phyloP scores from a whole-genome alignment of 1,140 invertebrate genomes.

The Triops longicaudatus region DNA sequence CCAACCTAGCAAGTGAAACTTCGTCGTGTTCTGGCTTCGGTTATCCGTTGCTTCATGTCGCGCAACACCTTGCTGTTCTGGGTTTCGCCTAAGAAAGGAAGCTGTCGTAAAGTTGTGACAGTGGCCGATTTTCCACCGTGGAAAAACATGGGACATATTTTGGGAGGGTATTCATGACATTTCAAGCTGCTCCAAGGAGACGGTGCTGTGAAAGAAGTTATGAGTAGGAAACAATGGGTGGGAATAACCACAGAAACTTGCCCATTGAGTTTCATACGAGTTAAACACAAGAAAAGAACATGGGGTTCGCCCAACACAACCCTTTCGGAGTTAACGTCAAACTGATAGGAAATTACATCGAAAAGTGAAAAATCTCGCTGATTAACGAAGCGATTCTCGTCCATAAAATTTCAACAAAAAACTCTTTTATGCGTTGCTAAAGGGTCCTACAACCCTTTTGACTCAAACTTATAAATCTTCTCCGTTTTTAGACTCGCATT shows the following conservation, averaged over 20 bases:
- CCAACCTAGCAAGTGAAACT: neutral
- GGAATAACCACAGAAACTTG: neutral
- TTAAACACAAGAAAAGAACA: neutral
- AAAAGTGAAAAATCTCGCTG: neutral
- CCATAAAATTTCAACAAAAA: neutral
- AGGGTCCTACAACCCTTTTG: neutral
- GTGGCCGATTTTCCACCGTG: too few species aligned
- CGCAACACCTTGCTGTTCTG: neutral
- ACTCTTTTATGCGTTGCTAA: neutral
- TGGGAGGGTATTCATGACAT: too few species aligned
- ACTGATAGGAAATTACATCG: neutral
- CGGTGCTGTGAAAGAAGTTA: neutral
- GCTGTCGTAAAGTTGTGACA: conserved; percentile 1
- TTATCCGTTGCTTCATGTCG: neutral
- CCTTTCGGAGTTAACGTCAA: neutral
- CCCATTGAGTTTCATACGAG: neutral
- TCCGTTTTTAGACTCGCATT: neutral
- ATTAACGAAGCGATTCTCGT: neutral
- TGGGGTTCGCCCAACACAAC: neutral
- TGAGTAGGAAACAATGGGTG: neutral
- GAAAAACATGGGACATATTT: too few species aligned
- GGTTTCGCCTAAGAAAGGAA: neutral
- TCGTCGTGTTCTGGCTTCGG: neutral
- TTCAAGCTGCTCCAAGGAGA: too few species aligned
- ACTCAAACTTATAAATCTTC: neutral